Base-by-base conservation (phyloP, 1,140 invertebrate genomes). In the Antheraea mylitta region DNA sequence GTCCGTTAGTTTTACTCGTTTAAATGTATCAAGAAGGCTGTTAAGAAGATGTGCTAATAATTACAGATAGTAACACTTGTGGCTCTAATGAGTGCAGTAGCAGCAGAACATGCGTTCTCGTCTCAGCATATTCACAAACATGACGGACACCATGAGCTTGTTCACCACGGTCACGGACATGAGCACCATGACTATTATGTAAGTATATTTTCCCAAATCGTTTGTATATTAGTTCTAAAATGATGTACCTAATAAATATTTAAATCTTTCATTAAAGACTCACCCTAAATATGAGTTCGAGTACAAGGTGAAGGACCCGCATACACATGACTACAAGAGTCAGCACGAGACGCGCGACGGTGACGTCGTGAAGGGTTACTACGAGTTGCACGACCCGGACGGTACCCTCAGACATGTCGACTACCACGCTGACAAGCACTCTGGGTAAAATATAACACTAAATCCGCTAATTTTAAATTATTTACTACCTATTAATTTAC, bases 201-300 rank as follows among this genome's bases (percentile, higher is more conserved):
- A 53, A 53, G 22, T 16, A 53, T 3, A 48, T 48, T 9, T 3
- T 13, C 5, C 37, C 9, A 38, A 9, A 48, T 11, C 13, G 7
- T 53, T 53, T 0, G 5, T 53, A 16, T 13, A 53, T n/a, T 53
- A 13, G 4, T 13, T 53, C 45, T 53, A 16, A 0, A 13, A 53
- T n/a, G 5, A 13, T 53, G 45, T 13, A 16, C 13, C 13, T n/a
- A 53, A 0, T 53, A 1, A 53, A 10, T 53, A 16, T n/a, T 18
- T 42, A 42, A 64, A 38, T 64, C 22, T 30, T 30, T 30, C 22
- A 30, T 59, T 30, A 62, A 30, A 80, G 78, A 71, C 78, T 19
- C 68, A 78, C 64, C 78, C 78, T 3, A 78, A 80, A 65, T 80
- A 80, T 60, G 69, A 75, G 37, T 80, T 76, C 63, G 72, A 76